Evolutionary conservation across 1,140 invertebrate genomes (phyloP).

Genomic region (Brachionus rubens): DNA sequence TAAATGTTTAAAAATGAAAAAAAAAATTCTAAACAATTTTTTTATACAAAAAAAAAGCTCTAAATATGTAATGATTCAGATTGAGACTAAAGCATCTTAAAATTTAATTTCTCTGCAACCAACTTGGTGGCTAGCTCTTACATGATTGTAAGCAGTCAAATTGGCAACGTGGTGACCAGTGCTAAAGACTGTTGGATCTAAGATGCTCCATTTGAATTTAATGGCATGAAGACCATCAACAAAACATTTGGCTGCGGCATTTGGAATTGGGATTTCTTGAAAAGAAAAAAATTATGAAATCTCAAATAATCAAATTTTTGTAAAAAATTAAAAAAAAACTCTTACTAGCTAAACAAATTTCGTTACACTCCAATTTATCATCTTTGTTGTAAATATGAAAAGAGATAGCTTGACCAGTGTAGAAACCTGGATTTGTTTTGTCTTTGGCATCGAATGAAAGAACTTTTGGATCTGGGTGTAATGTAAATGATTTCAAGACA

Average conservation of each 20-base stretch:
- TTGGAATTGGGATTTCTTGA: constrained; percentile 22
- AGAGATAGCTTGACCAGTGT: constrained; percentile 24
- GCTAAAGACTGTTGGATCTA: constrained; percentile 30
- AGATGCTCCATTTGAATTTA: constrained; percentile 34
- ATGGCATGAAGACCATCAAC: constrained; percentile 15
- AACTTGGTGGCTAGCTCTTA: constrained; percentile 9
- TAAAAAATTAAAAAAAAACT: neutral
- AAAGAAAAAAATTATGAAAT: neutral
- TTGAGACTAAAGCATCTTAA: neutral
- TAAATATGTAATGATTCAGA: too few relatives aligned
- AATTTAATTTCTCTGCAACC: constrained; percentile 36
- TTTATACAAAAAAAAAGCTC: too few relatives aligned
- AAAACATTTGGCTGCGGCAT: constrained; percentile 9
- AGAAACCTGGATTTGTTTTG: constrained; percentile 31
- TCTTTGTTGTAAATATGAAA: neutral
- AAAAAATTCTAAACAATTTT: too few relatives aligned
- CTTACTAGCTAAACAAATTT: constrained; percentile 22
- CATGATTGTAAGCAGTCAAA: neutral
- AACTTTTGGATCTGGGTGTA: neutral
- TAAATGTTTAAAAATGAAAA: too few relatives aligned
- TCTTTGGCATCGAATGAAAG: neutral
- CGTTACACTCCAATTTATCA: constrained; percentile 30
- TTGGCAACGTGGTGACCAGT: constrained; percentile 24
- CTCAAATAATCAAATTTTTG: neutral
- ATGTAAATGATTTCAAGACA: constrained; percentile 11